These are phyloP conservation scores for Drosophila merina DNA, from an alignment of 2,888 invertebrate genomes.

Conservation along the genomic window DNA sequence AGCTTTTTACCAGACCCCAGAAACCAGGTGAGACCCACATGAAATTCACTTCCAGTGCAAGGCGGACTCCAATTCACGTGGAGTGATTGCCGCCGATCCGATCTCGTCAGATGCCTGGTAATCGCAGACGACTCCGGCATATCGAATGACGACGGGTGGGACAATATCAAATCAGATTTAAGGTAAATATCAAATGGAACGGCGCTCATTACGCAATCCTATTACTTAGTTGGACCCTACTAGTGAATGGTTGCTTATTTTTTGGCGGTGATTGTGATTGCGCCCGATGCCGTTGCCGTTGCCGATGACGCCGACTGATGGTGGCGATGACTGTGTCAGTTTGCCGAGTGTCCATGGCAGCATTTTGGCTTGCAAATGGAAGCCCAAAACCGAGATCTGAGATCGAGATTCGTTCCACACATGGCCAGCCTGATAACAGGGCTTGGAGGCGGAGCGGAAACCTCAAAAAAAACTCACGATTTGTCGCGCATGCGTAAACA, in stretches of 20 bases:
- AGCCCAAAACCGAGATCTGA: conserved; percentile 6
- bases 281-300: conserved; percentile 5
- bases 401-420: conserved; percentile 36
- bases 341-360: conserved; percentile 47
- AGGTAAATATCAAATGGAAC: conserved; percentile 68
- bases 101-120: conserved; percentile 50
- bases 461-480: conserved; percentile 23
- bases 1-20: not conserved
- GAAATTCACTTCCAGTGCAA: conserved; percentile 23
- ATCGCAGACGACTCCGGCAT: conserved; percentile 69
- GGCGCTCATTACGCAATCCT: conserved; percentile 64
- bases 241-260: conserved; percentile 45
- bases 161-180: conserved; percentile 69
- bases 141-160: conserved; percentile 72
- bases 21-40: not conserved
- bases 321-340: conserved; percentile 54
- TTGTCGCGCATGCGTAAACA: conserved; percentile 66
- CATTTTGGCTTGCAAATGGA: conserved; percentile 15
- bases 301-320: conserved; percentile 49
- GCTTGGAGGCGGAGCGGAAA: conserved; percentile 31
- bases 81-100: conserved; percentile 22
- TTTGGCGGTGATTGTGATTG: conserved; percentile 39
- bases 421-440: conserved; percentile 56
- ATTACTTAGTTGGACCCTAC: conserved; percentile 48
- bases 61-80: not conserved